phyloP scores from a whole-genome alignment of 2,113 vertebrate species.

The Scolopax mira region DNA sequence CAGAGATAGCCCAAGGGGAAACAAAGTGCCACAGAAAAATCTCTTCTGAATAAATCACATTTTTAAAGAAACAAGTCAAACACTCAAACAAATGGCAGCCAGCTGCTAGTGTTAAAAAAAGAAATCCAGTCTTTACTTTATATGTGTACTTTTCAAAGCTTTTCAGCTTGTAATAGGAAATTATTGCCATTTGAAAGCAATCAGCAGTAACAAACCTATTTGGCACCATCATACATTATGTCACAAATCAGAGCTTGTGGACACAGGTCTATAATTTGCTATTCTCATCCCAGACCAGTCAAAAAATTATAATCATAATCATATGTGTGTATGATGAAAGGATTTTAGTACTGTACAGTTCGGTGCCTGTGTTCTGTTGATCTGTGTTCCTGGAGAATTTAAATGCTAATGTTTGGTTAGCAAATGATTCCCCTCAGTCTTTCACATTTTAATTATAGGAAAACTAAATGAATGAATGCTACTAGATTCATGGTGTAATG shows the following conservation, averaged over 20 bases:
- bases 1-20: slow-evolving; percentile 26
- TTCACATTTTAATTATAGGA: neutral
- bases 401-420: neutral
- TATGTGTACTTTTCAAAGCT: neutral
- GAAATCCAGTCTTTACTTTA: neutral
- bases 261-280: neutral
- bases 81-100: slow-evolving; percentile 24
- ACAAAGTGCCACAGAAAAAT: slow-evolving; percentile 48
- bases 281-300: neutral
- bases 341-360: neutral
- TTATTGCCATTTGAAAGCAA: neutral
- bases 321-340: neutral
- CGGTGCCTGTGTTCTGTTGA: neutral
- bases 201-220: neutral
- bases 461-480: neutral
- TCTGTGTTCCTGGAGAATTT: neutral
- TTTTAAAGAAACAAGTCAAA: slow-evolving; percentile 55
- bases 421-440: neutral
- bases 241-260: neutral
- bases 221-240: neutral
- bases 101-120: slow-evolving; percentile 9
- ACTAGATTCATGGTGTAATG: neutral
- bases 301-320: neutral
- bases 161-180: neutral
- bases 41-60: slow-evolving; percentile 42